These are phyloP conservation scores for Molothrus aeneus DNA, from an alignment of 2,797 vertebrate species.

Conservation along the genomic window DNA sequence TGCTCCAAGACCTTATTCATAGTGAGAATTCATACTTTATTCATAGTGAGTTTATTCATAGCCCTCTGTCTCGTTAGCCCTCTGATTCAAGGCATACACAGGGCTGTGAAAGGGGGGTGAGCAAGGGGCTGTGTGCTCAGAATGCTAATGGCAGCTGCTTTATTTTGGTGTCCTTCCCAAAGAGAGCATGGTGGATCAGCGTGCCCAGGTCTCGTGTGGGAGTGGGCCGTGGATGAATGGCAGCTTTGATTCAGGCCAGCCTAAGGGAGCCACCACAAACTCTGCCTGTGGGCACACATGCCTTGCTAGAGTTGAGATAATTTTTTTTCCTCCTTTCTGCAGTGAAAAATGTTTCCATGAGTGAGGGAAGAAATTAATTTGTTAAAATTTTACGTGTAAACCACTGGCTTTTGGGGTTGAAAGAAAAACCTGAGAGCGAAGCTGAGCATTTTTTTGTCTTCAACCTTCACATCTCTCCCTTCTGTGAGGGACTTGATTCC, in stretches of 20 bases:
- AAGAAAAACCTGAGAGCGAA: not conserved
- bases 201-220: slow-evolving; percentile 49
- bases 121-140: slow-evolving; percentile 49
- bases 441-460: not conserved
- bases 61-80: slow-evolving; percentile 60
- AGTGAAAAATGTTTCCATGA: not conserved
- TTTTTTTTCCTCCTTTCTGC: too few species aligned
- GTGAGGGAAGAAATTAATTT: not conserved
- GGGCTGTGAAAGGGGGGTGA: slow-evolving; percentile 67
- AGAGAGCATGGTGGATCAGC: slow-evolving; percentile 29
- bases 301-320: not conserved
- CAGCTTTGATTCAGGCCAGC: slow-evolving; percentile 30
- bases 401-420: not conserved
- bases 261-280: slow-evolving; percentile 8
- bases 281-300: not conserved
- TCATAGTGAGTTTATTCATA: slow-evolving; percentile 63
- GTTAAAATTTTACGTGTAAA: not conserved
- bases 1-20: slow-evolving; percentile 52
- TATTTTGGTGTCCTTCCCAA: slow-evolving; percentile 42
- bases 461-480: not conserved
- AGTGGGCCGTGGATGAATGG: slow-evolving; percentile 26
- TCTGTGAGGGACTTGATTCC: not conserved
- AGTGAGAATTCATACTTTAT: slow-evolving; percentile 65
- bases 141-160: slow-evolving; percentile 68
- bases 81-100: slow-evolving; percentile 59